Base-by-base conservation (phyloP, 2,113 vertebrate genomes). In the Pelvicachromis taeniatus region DNA sequence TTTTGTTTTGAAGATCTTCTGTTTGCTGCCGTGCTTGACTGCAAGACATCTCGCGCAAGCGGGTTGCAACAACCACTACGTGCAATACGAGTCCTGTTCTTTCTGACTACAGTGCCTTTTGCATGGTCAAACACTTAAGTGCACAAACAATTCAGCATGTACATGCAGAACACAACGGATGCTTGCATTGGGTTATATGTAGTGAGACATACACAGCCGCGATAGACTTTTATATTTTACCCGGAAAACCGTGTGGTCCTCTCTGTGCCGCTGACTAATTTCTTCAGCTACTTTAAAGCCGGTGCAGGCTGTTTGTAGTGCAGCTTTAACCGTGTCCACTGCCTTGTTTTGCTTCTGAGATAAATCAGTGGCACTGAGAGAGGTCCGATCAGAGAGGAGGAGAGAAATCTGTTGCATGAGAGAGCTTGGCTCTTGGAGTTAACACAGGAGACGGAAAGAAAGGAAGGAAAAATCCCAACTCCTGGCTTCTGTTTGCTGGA, bases 41-140 rank as follows among this genome's bases (percentile, higher is more conserved):
- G 93, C 91, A 82, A 85, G 84, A 84, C 79, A 86, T 33, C 42
- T 89, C 88, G 77, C 23, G 81, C 58, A 83, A 81, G 54, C 40
- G 82, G 88, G 87, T 81, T 89, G 90, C 91, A 92, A 88, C 87
- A 88, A 90, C 87, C 82, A 92, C 86, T 50, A 91, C 88, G 91
- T 94, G 93, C 91, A 93, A 88, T 89, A 90, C 56, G 54, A 88
- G 83, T 83, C 70, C n/a, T 33, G 70, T 23, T 78, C 42, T 92
- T 80, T 87, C 77, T 84, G 85, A 89, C 90, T 81, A 63, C 85
- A 90, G 88, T 95, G 94, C 93, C 91, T 93, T 63, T 68, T 94
- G 91, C 91, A 86, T 88, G 91, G 86, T 87, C 59, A 73, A 45
- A 86, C 82, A 88, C 85, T 48, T 48, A 83, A 90, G 88, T 89